phyloP scores from a whole-genome alignment of 2,113 vertebrate genomes.

The Oceanodroma tethys region DNA sequence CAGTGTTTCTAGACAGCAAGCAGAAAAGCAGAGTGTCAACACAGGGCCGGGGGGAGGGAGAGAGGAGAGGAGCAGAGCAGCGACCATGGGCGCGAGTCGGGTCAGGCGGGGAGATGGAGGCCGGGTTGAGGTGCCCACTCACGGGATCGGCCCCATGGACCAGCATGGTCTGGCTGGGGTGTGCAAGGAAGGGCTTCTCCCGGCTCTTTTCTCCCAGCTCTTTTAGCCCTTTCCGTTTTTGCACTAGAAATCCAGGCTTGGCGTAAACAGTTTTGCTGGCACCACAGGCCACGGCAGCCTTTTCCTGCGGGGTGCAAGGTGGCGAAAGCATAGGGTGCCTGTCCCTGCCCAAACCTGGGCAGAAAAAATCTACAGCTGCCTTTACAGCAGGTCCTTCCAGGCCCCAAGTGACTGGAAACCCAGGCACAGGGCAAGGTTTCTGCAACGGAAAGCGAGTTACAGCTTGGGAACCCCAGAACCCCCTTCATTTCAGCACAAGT shows the following conservation, averaged over 20 bases:
- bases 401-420: neutral
- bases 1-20: neutral
- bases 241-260: neutral
- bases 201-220: fast-evolving
- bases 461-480: neutral
- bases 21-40: neutral
- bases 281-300: neutral
- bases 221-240: neutral
- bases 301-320: neutral
- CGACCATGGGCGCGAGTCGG: fast-evolving
- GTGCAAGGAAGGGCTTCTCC: neutral
- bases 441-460: neutral
- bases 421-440: neutral
- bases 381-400: neutral
- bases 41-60: neutral
- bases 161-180: fast-evolving
- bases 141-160: fast-evolving
- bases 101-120: neutral
- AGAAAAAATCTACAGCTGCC: neutral
- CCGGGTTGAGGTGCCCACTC: fast-evolving
- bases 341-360: neutral
- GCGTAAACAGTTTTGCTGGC: neutral
- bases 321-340: neutral
- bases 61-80: too few relatives aligned
- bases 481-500: neutral